Evolutionary conservation across 2,888 invertebrate species (phyloP).

Genomic region (Caenorhabditis sp.): DNA sequence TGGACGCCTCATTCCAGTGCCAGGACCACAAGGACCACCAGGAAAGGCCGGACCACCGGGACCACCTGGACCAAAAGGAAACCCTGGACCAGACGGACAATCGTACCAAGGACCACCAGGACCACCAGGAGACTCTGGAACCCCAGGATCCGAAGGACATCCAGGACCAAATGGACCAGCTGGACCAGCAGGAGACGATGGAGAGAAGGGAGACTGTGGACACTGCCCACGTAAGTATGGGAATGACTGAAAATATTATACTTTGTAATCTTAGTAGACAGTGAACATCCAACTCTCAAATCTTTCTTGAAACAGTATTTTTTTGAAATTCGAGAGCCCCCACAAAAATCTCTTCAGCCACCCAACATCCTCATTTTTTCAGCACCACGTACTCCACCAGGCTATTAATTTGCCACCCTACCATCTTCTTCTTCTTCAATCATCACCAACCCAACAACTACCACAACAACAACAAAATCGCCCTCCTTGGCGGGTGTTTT

Average conservation of each 20-base stretch:
- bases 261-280: too few relatives aligned
- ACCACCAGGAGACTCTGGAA: conserved; percentile 62
- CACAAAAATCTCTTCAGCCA: background rate
- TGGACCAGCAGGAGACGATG: conserved; percentile 59
- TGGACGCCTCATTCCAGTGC: conserved; percentile 62
- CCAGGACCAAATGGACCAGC: conserved; percentile 58
- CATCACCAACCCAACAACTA: background rate
- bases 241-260: background rate
- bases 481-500: conserved; percentile 41
- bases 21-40: conserved; percentile 62
- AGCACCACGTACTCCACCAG: conserved; percentile 64
- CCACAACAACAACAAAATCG: conserved; percentile 28
- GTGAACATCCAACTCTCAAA: too few relatives aligned
- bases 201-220: conserved; percentile 60
- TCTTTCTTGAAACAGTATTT: background rate
- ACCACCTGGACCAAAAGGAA: conserved; percentile 62
- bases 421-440: background rate
- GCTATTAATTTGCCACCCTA: conserved; percentile 46
- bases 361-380: conserved; percentile 14
- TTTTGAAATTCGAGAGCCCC: background rate
- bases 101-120: conserved; percentile 61
- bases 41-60: conserved; percentile 59
- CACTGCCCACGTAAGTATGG: conserved; percentile 54
- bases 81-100: conserved; percentile 63
- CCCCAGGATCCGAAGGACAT: conserved; percentile 59